Base-by-base conservation (phyloP, 2,888 invertebrate genomes). In the Tetanocera ferruginea region DNA sequence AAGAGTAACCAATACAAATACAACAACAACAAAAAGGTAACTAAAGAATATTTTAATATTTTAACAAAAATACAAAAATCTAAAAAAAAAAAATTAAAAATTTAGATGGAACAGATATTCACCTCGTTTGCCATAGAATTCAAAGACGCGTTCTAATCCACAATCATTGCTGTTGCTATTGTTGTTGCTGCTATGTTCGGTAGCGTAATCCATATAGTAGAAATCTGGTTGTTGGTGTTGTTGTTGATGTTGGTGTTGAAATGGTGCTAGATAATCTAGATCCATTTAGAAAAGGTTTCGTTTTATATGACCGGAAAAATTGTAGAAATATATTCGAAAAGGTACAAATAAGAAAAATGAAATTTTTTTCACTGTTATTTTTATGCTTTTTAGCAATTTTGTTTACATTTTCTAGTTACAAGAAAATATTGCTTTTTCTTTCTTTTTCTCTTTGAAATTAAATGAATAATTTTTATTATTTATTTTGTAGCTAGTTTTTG, bases 71-170 rank as follows among this genome's bases (percentile, higher is more conserved):
- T n/a, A n/a, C n/a, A n/a, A n/a, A n/a, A n/a, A n/a, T 25, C 14
- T 52, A 43, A 34, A 57, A 49, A 31, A 60, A 43, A 73, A 73
- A 57, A 51, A 73, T 31, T 19, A 19, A 23, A 60, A 67, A 64
- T 62, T 43, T 37, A 72, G n/a, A n/a, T n/a, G n/a, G n/a, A n/a
- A n/a, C n/a, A 64, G 37, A 80, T 80, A 80, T 80, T 79, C 74
- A 80, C 79, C 80, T 79, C 74, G 25, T 55, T 76, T 67, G 69
- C 74, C 76, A 79, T 77, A 78, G 55, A 77, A 77, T 55, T 80
- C 80, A 31, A 73, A 80, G 34, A 25, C 79, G 19, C 80, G 78
- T 75, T 80, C 80, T 76, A 80, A 66, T 51, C 78, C 80, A 52
- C 79, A 78, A 43, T 25, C 62, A 62, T 31, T 73, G 73, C 49